A percentile compares a stretch with the other conserved stretches of the same genome.
Evolutionary conservation across 2,113 vertebrate genomes (phyloP).

Genomic region (Marcusenius ussheri): DNA sequence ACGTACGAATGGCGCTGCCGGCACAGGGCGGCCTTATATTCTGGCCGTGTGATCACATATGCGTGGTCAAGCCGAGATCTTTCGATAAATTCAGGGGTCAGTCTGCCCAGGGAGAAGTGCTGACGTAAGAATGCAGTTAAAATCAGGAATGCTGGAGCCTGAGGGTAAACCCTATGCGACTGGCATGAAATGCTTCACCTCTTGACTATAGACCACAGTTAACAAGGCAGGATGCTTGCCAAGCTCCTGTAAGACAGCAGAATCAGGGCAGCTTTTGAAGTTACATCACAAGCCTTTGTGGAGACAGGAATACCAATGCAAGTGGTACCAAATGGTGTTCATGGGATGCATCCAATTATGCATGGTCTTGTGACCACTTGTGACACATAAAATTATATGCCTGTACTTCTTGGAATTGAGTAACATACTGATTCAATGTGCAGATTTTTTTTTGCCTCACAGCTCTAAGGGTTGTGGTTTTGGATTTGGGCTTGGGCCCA

Average conservation of each 20-base stretch:
- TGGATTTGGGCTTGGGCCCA: neutral
- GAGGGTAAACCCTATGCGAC: neutral
- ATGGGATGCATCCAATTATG: neutral
- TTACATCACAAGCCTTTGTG: neutral
- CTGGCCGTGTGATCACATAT: neutral
- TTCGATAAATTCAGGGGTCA: neutral
- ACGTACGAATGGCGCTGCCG: neutral
- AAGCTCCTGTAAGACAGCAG: neutral
- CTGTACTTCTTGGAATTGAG: neutral
- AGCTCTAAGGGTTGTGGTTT: neutral
- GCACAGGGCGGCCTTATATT: neutral
- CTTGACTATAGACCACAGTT: neutral
- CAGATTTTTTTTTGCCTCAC: neutral
- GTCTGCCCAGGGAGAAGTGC: neutral
- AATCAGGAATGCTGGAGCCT: neutral
- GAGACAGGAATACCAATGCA: neutral
- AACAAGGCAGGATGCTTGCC: neutral
- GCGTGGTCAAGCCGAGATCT: neutral
- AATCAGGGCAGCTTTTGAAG: neutral
- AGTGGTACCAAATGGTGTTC: neutral
- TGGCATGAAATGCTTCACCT: neutral
- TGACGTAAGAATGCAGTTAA: slow-evolving; percentile 13
- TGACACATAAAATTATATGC: neutral
- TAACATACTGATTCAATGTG: neutral
- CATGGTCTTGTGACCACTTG: neutral